phyloP scores from a whole-genome alignment of 2,113 vertebrate species.

The Chamaea fasciata region DNA sequence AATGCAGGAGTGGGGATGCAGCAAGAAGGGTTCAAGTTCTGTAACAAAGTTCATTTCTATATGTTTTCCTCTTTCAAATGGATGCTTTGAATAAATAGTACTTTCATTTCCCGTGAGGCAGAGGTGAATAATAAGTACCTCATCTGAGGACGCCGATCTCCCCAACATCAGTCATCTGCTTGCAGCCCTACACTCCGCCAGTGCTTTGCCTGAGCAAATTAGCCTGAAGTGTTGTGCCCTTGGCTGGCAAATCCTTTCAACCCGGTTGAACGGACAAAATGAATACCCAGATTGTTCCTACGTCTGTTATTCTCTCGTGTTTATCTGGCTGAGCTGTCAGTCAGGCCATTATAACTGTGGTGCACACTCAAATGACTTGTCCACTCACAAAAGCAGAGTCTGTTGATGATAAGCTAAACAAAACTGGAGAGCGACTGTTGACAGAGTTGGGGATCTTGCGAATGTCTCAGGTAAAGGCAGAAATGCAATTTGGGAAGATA shows the following conservation, averaged over 20 bases:
- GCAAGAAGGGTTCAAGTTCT: constrained; percentile 10
- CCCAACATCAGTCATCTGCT: constrained; percentile 60
- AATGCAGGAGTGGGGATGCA: not conserved
- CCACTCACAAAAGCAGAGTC: constrained; percentile 73
- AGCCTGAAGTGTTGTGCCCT: constrained; percentile 84
- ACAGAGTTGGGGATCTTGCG: constrained; percentile 49
- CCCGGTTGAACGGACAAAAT: constrained; percentile 82
- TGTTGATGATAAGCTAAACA: constrained; percentile 76
- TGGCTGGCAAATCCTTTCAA: constrained; percentile 87
- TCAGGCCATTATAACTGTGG: constrained; percentile 79
- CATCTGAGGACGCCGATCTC: constrained; percentile 17
- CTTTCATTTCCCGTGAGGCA: constrained; percentile 63
- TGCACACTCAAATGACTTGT: constrained; percentile 81
- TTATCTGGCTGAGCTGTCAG: constrained; percentile 83
- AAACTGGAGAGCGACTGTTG: constrained; percentile 53
- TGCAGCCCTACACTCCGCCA: constrained; percentile 62
- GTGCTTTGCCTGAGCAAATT: constrained; percentile 80
- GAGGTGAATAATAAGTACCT: constrained; percentile 53
- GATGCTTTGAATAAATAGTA: constrained; percentile 20
- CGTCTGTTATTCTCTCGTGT: constrained; percentile 76
- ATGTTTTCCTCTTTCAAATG: constrained; percentile 46
- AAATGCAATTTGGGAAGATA: not conserved
- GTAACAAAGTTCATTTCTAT: constrained; percentile 56
- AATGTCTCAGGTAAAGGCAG: constrained; percentile 44
- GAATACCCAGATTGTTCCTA: constrained; percentile 79